Evolutionary conservation across 2,888 invertebrate species (phyloP).

Genomic region (Oxytorus armatus): DNA sequence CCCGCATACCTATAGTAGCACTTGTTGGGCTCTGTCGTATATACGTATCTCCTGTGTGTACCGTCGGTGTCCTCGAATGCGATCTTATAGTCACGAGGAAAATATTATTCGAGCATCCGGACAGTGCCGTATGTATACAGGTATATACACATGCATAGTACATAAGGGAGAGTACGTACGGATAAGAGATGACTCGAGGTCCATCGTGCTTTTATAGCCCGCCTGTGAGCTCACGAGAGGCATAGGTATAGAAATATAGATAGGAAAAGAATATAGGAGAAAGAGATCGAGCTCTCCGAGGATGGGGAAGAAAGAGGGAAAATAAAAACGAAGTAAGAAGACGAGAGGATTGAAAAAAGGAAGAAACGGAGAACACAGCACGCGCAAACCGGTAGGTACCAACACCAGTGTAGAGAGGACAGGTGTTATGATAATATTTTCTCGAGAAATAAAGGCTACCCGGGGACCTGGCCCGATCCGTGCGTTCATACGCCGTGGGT

Average conservation of each 20-base stretch:
- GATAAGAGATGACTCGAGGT: constrained; percentile 34
- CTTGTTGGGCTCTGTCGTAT: constrained; percentile 5
- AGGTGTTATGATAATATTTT: constrained; percentile 80
- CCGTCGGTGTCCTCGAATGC: constrained; percentile 49
- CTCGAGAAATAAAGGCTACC: constrained; percentile 81
- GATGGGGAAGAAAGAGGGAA: background rate
- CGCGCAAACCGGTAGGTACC: constrained; percentile 71
- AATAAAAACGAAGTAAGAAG: constrained; percentile 35
- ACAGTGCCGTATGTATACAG: constrained; percentile 27
- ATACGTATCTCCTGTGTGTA: constrained; percentile 16
- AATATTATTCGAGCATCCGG: constrained; percentile 75
- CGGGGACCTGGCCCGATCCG: constrained; percentile 64
- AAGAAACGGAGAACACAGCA: constrained; percentile 57
- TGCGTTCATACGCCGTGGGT: constrained; percentile 71
- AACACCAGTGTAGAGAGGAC: constrained; percentile 73
- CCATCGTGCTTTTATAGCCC: constrained; percentile 42
- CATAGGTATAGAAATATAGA: too few species aligned
- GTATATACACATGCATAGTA: constrained; percentile 9
- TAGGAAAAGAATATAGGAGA: constrained; percentile 40
- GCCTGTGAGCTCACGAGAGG: constrained; percentile 53
- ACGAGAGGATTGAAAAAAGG: constrained; percentile 40
- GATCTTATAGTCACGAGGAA: constrained; percentile 68
- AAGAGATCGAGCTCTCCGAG: constrained; percentile 44
- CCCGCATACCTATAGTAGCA: constrained; percentile 31
- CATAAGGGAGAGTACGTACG: constrained; percentile 18